These are phyloP conservation scores for Pachypanchax playfairii DNA, from an alignment of 2,113 vertebrate species.

Conservation along the genomic window DNA sequence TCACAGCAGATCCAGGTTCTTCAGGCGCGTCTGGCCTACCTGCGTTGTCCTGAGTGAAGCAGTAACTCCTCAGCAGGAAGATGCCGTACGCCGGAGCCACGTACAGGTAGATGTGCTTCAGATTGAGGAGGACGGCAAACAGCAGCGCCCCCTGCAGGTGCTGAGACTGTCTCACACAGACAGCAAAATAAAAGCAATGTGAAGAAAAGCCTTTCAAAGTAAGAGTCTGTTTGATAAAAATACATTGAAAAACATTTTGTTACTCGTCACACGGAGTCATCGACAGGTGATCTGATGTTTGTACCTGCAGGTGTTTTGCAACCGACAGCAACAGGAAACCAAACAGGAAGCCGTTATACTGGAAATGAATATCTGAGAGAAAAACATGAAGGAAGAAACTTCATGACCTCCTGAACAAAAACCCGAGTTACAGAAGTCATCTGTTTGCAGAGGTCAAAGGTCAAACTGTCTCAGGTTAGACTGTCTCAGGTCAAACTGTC, in stretches of 20 bases:
- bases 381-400: slow-evolving; percentile 39
- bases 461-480: no score
- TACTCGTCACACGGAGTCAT: neutral
- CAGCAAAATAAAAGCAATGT: neutral
- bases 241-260: neutral
- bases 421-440: no score
- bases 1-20: neutral
- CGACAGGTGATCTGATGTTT: neutral
- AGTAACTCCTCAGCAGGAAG: slow-evolving; percentile 91
- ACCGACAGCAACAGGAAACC: slow-evolving; percentile 93
- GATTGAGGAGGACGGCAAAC: slow-evolving; percentile 92
- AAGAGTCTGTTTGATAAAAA: no score
- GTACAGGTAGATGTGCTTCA: slow-evolving; percentile 97
- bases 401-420: neutral
- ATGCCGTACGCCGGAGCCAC: slow-evolving; percentile 91
- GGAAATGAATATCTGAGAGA: slow-evolving; percentile 92
- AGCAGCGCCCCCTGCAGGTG: slow-evolving; percentile 90
- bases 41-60: slow-evolving; percentile 84
- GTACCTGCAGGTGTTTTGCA: slow-evolving; percentile 91
- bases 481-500: no score
- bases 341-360: slow-evolving; percentile 96
- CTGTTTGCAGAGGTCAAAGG: no score
- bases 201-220: neutral
- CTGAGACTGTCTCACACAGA: slow-evolving; percentile 77
- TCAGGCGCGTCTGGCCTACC: slow-evolving; percentile 13